These are phyloP conservation scores for Gorsachius magnificus DNA, from an alignment of 2,797 vertebrate genomes.

Conservation along the genomic window DNA sequence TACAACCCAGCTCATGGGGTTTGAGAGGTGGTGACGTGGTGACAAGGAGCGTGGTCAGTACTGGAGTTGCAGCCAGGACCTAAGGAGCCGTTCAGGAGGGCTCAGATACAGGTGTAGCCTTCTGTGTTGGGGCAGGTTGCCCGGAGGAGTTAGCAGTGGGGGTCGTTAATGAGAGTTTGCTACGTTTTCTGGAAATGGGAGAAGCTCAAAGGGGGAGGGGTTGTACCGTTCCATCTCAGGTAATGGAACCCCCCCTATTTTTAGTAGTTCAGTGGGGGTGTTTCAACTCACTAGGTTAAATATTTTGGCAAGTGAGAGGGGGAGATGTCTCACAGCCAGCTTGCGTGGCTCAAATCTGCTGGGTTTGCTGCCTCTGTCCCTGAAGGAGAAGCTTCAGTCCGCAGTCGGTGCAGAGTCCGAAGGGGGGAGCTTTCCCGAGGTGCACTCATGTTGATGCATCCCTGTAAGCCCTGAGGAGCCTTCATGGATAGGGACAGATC, in stretches of 20 bases:
- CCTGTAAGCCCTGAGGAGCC: fast-evolving
- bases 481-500: neutral
- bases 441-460: neutral
- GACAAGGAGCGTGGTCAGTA: neutral
- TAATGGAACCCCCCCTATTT: neutral
- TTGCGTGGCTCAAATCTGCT: neutral
- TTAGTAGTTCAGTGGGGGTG: neutral
- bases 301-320: neutral
- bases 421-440: neutral
- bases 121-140: neutral
- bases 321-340: neutral
- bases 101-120: fast-evolving
- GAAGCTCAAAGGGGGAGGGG: neutral
- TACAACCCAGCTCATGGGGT: neutral
- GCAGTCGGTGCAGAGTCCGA: neutral
- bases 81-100: fast-evolving
- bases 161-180: neutral
- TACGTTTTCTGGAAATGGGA: neutral
- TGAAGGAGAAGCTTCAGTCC: neutral
- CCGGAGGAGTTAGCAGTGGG: neutral
- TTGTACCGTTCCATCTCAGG: neutral
- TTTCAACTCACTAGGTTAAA: neutral
- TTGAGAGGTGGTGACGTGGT: neutral
- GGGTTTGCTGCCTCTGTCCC: neutral
- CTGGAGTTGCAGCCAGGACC: neutral